Conservation (phyloP, 2,888 invertebrate genomes). For the Hoplodrina blanda region DNA sequence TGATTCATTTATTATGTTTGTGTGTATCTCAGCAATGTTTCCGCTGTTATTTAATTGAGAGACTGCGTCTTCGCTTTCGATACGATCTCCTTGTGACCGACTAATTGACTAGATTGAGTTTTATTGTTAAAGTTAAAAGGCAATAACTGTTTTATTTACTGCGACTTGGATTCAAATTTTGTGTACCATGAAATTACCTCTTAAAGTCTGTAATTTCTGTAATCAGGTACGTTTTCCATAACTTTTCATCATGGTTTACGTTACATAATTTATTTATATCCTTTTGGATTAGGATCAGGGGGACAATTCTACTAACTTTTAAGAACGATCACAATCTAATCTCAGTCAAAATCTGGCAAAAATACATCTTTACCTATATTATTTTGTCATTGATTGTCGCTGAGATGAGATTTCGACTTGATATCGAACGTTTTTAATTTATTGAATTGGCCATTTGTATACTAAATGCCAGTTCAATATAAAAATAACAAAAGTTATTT, state of each 20-base stretch:
- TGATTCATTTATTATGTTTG: conserved; percentile 76
- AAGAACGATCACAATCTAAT: too few species aligned
- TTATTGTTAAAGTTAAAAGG: conserved; percentile 37
- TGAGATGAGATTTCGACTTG: too few species aligned
- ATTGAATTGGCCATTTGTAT: too few species aligned
- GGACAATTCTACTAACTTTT: too few species aligned
- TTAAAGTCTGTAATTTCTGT: conserved; percentile 14
- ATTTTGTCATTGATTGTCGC: too few species aligned
- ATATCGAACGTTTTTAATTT: too few species aligned
- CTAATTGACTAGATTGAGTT: conserved; percentile 48
- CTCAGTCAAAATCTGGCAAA: too few species aligned
- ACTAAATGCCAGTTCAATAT: too few species aligned
- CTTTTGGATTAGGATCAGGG: neutral
- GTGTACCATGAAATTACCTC: conserved; percentile 8
- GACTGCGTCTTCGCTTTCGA: conserved; percentile 60
- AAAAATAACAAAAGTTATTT: conserved; percentile 10
- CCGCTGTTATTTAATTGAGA: conserved; percentile 68
- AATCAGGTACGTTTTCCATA: neutral
- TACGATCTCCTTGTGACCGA: conserved; percentile 47
- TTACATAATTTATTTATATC: neutral
- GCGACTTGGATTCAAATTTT: conserved; percentile 32
- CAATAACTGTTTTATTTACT: conserved; percentile 29
- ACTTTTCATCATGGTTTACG: conserved; percentile 12
- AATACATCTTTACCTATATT: too few species aligned
- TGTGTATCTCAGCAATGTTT: conserved; percentile 58